Conservation (phyloP, 2,113 vertebrate species). For the Barnardius zonarius region DNA sequence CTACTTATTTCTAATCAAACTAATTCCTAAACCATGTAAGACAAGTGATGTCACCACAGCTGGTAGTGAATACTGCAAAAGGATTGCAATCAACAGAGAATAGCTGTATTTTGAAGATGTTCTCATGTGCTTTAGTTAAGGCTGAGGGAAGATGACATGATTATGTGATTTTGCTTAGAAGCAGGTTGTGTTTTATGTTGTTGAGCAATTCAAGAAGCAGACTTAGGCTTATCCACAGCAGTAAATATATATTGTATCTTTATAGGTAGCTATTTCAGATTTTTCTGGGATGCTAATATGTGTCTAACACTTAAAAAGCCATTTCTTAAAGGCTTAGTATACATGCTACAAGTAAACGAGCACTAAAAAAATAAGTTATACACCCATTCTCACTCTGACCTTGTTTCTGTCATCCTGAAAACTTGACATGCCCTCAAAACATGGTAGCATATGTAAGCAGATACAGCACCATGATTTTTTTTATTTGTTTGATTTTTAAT, state of each 20-base stretch:
- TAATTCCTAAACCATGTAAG: neutral
- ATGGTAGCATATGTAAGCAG: neutral
- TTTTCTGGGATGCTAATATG: neutral
- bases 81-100: neutral
- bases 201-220: neutral
- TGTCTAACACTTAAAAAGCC: neutral
- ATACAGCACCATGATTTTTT: neutral
- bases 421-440: neutral
- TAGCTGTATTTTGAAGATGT: neutral
- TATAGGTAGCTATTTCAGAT: neutral
- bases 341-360: neutral
- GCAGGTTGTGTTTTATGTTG: neutral
- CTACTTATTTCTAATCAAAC: neutral
- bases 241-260: neutral
- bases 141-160: neutral
- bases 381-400: neutral
- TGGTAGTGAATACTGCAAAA: neutral
- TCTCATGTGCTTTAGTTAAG: neutral
- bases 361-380: neutral
- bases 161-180: neutral
- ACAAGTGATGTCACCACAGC: neutral
- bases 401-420: neutral
- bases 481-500: neutral
- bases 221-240: neutral
- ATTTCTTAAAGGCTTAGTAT: neutral